Percentiles rank a stretch among this genome's conserved stretches.
Evolutionary conservation across 2,113 vertebrate genomes (phyloP).

Genomic region (Cathartes aura): DNA sequence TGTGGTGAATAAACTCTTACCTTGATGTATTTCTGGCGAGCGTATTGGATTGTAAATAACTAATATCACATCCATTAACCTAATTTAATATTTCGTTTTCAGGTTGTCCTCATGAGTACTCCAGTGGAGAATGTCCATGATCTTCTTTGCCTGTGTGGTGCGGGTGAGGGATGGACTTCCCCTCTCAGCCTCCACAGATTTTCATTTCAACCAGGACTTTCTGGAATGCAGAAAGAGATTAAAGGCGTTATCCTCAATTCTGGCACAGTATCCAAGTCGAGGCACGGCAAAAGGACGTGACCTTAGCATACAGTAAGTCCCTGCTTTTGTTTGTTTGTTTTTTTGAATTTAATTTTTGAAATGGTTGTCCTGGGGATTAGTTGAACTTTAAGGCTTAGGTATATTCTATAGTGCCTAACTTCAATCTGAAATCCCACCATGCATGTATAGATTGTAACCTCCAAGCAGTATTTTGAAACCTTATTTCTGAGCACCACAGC

Average conservation of each 20-base stretch:
- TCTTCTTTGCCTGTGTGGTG: constrained; percentile 93
- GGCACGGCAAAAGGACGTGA: constrained; percentile 82
- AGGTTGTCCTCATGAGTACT: constrained; percentile 84
- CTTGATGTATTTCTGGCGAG: background rate
- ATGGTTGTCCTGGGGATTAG: background rate
- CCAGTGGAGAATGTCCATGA: constrained; percentile 90
- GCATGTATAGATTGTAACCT: background rate
- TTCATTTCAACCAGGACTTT: constrained; percentile 86
- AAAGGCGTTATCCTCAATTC: constrained; percentile 79
- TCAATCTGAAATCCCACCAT: background rate
- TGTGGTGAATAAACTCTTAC: background rate
- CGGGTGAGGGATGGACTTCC: constrained; percentile 94
- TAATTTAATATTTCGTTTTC: background rate
- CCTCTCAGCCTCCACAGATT: constrained; percentile 97
- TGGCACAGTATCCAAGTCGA: constrained; percentile 80
- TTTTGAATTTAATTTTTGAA: background rate
- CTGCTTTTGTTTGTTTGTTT: rapidly evolving
- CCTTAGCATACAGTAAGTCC: constrained; percentile 88
- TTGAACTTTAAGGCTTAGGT: background rate
- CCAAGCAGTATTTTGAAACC: background rate
- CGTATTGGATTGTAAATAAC: background rate
- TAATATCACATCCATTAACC: background rate
- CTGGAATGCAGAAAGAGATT: constrained; percentile 90
- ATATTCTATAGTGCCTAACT: background rate
- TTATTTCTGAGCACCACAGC: background rate